Percentiles rank a stretch among this genome's conserved stretches.
These are phyloP conservation scores for Anthophora plumipes DNA, from an alignment of 2,888 invertebrate genomes.

Conservation along the genomic window DNA sequence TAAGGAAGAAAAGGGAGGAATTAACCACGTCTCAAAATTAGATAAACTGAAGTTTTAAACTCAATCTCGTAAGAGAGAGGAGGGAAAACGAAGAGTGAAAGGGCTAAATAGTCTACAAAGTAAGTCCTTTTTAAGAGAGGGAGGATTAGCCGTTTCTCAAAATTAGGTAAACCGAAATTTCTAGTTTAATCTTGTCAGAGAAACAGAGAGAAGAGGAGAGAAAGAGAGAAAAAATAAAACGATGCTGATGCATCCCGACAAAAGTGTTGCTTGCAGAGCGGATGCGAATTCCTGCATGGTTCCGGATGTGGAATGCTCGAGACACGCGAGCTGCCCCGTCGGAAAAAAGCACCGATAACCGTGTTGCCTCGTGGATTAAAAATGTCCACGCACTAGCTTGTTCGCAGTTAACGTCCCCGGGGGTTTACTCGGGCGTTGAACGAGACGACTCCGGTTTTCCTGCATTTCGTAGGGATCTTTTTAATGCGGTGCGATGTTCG, in stretches of 20 bases:
- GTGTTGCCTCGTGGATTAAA: slow-evolving; percentile 26
- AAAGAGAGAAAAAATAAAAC: no score
- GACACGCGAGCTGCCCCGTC: slow-evolving; percentile 4
- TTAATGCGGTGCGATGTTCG: slow-evolving; percentile 1
- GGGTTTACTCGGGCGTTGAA: slow-evolving; percentile 21
- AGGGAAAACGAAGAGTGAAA: no score
- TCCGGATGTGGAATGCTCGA: slow-evolving; percentile 20
- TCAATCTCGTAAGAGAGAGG: no score
- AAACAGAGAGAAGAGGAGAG: neutral
- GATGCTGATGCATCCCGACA: slow-evolving; percentile 25
- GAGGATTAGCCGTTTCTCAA: no score
- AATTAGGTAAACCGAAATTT: no score
- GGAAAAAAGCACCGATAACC: slow-evolving; percentile 1
- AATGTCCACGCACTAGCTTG: slow-evolving; percentile 15
- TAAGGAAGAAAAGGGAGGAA: no score
- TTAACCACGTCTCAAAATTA: no score
- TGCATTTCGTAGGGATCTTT: neutral
- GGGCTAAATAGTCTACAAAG: no score
- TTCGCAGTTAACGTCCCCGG: slow-evolving; percentile 13
- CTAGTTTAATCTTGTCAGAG: neutral
- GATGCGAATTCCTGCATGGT: slow-evolving; percentile 38
- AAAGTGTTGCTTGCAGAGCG: slow-evolving; percentile 24
- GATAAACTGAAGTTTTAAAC: no score
- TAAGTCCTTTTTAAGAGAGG: no score
- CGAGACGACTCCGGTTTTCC: slow-evolving; percentile 28